Evolutionary conservation across 2,113 vertebrate species (phyloP), one percentile per base, ranked within the genome.

Genomic region (Grus americana): DNA sequence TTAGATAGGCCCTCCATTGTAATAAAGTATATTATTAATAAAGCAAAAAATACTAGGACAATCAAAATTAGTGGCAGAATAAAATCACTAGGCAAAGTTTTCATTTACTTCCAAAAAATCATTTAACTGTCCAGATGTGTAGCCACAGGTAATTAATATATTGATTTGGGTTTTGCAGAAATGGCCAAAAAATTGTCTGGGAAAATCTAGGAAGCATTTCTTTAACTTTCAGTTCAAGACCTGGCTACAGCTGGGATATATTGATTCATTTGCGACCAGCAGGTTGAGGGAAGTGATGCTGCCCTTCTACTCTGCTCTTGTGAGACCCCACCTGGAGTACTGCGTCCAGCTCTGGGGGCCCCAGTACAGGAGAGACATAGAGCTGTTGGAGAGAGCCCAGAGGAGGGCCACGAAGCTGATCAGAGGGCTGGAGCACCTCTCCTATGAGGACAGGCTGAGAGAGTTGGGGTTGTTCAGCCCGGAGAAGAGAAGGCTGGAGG

Each of bases 221-320:
- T 70, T 85, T 59, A 87, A 59, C 10, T 34, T 85, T 49, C 30
- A 49, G 3, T 72, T 87, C 6, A 80, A 84, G 44, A 26, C 21
- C 11, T 71, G 18, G 34, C 44, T 91, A 15, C 36, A 61, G 15
- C n/a, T 76, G 57, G 55, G 42, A 38, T 52, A 7, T 10, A 4
- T 5, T 40, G 8, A 40, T 50, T 90, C 2, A 38, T 55, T 26
- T 52, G 18, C 42, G 42, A 4, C 15, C 24, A 40, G 29, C 40
- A 42, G 27, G 36, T 9, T 5, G 10, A 75, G 13, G 14, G 4
- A 50, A 15, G 9, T 38, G 13, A 18, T 76, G 65, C 16, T n/a
- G 5, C 12, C 6, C 5, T 4, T 27, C 3, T n/a, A 0, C 14
- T 47, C 14, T 21, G 5, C 22, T 5, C 8, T 38, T 13, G 12